Conservation (phyloP, 2,113 vertebrate species). For the Leucosticte australis region DNA sequence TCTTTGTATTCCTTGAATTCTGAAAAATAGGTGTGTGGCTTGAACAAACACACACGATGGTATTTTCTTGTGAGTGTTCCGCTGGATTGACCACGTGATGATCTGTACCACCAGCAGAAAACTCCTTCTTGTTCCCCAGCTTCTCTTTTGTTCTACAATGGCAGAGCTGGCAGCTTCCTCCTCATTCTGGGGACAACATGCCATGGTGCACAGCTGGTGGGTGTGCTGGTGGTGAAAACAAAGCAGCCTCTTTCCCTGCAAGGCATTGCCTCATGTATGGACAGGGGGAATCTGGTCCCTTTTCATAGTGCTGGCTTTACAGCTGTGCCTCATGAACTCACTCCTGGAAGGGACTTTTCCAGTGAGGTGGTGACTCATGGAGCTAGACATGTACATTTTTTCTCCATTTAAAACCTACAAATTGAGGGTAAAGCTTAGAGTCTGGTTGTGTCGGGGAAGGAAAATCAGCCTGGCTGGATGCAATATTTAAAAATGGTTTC, state of each 20-base stretch:
- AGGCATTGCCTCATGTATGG: neutral
- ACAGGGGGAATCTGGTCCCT: neutral
- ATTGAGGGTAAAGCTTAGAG: neutral
- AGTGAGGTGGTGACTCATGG: neutral
- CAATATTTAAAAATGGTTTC: neutral
- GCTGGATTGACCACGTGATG: neutral
- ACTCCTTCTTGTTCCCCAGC: neutral
- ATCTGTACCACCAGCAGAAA: neutral
- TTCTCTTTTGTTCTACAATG: accelerated
- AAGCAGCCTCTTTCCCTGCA: neutral
- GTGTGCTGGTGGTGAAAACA: neutral
- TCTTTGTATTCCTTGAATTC: neutral
- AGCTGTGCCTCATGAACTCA: neutral
- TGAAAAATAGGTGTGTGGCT: conserved; percentile 21
- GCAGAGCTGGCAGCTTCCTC: neutral
- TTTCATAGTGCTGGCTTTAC: neutral
- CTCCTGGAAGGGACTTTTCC: neutral
- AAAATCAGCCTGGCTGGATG: neutral
- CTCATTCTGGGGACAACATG: neutral
- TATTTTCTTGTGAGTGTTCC: neutral
- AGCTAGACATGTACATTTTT: accelerated
- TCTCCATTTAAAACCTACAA: neutral
- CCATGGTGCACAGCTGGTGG: neutral
- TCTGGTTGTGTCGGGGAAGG: neutral
- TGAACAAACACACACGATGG: neutral